Conservation (phyloP, 2,888 invertebrate species). For the Diploptera punctata region DNA sequence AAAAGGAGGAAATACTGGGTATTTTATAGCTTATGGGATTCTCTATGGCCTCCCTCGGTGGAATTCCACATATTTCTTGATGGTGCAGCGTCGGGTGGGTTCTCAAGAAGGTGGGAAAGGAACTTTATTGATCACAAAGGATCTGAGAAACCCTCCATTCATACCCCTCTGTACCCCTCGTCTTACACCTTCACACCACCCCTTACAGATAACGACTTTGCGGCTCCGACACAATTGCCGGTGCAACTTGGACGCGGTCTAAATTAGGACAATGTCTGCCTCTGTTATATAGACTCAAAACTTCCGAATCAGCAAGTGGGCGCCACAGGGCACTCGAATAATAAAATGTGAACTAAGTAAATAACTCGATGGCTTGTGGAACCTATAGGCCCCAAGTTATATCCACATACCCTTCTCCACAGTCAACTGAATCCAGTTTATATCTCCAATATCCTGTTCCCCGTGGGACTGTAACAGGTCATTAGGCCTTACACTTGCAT, state of each 20-base stretch:
- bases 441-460: background rate
- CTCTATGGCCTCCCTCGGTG: slow-evolving; percentile 38
- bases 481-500: too few relatives aligned
- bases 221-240: background rate
- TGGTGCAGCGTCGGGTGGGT: slow-evolving; percentile 15
- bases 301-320: background rate
- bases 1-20: slow-evolving; percentile 37
- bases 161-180: slow-evolving; percentile 12
- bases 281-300: background rate
- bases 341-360: background rate
- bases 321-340: background rate
- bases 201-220: slow-evolving; percentile 20
- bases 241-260: background rate
- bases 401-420: background rate
- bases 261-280: slow-evolving; percentile 2
- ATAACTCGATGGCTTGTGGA: background rate
- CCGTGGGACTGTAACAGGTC: background rate
- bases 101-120: slow-evolving; percentile 24
- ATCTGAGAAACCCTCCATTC: slow-evolving; percentile 41
- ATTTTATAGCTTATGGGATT: slow-evolving; percentile 44
- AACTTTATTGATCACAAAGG: slow-evolving; percentile 43
- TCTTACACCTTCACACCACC: background rate
- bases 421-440: background rate
- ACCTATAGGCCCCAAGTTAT: background rate
- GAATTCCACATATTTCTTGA: slow-evolving; percentile 43